Base-by-base conservation (phyloP, 2,113 vertebrate genomes). In the Cynopterus brachyotis region DNA sequence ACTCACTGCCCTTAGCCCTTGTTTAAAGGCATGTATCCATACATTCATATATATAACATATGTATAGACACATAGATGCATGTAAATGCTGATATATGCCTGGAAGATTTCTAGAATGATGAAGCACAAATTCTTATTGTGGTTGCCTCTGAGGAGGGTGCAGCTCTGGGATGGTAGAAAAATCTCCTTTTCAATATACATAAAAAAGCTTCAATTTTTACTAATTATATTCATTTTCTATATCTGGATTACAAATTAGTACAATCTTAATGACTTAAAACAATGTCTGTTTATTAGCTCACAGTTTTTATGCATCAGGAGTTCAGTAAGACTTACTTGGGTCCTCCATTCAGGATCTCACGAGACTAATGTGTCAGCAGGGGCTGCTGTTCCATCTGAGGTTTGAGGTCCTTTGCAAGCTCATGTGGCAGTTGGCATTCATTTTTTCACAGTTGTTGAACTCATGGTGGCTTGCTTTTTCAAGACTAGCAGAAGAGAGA, bases 151-250 rank as follows among this genome's bases (percentile, higher is more conserved):
- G 79, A 59, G 40, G 72, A 79, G n/a, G 35, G 11, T 85, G 35
- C 85, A 85, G 30, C 20, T 91, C 42, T 62, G 3, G 8, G 2
- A 53, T 70, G 42, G 53, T 24, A 70, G 62, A 62, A 83, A 90
- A 47, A 82, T 89, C 57, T 81, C 32, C 37, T 50, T 78, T 83
- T 84, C 40, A 50, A 42, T 45, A 20, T 89, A 57, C 42, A n/a
- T n/a, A n/a, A n/a, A n/a, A n/a, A n/a, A n/a, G n/a, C 50, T 89
- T 85, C 26, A 69, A 69, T 69, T 85, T 91, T 90, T 94, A 75
- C 32, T n/a, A 60, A 26, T 72, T 84, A 19, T 62, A 64, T 55
- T 53, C 10, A 24, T 37, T 84, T 47, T 53, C 5, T 85, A 47
- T n/a, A 32, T 47, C 60, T 24, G 40, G 35, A 37, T 83, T 78